Percentiles rank a stretch among this genome's conserved stretches.
These are phyloP conservation scores for Thamnophis sirtalis DNA, from an alignment of 2,113 vertebrate species.

Conservation along the genomic window DNA sequence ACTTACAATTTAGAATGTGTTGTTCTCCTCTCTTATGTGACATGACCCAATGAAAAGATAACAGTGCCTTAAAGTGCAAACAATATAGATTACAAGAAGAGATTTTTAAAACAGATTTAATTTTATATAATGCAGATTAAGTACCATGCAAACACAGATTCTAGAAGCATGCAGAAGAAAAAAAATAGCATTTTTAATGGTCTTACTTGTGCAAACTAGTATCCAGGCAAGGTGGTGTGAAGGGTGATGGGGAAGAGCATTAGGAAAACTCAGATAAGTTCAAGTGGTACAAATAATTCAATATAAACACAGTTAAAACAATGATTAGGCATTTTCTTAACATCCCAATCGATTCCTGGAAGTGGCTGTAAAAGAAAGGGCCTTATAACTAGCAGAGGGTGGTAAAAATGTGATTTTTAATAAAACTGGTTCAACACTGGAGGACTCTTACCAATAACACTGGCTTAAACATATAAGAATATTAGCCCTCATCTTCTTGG, in stretches of 20 bases:
- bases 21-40: conserved; percentile 30
- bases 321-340: conserved; percentile 33
- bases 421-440: neutral
- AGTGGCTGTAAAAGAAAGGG: neutral
- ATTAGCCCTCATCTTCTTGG: neutral
- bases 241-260: conserved; percentile 68
- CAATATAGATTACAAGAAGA: neutral
- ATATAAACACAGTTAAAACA: conserved; percentile 57
- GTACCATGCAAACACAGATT: conserved; percentile 56
- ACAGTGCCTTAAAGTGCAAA: conserved; percentile 15
- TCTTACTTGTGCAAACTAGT: conserved; percentile 94
- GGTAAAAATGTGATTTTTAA: neutral
- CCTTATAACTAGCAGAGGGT: neutral
- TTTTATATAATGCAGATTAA: conserved; percentile 41
- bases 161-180: conserved; percentile 62
- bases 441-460: neutral
- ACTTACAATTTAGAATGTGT: neutral
- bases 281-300: conserved; percentile 62
- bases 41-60: conserved; percentile 30
- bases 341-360: conserved; percentile 1
- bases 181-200: conserved; percentile 60
- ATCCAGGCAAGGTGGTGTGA: conserved; percentile 80
- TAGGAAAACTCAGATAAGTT: conserved; percentile 77
- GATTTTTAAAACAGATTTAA: conserved; percentile 37
- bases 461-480: neutral